Evolutionary conservation across 2,797 vertebrate species (phyloP).

Genomic region (Tiaroga cobitis): DNA sequence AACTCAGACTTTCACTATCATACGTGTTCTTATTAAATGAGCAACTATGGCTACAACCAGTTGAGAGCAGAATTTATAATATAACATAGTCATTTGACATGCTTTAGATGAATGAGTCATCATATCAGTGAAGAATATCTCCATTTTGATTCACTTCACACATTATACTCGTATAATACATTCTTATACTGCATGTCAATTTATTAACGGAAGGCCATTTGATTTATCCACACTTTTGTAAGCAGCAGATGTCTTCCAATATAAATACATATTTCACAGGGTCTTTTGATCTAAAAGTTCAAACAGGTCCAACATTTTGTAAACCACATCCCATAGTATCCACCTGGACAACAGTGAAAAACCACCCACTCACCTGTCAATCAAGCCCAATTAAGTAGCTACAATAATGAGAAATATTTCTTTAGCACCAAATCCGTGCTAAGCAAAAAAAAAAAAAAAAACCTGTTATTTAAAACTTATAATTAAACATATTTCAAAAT

Average conservation of each 20-base stretch:
- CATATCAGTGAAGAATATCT: background rate
- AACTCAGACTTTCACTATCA: background rate
- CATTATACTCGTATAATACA: background rate
- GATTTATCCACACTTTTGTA: background rate
- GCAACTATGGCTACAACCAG: background rate
- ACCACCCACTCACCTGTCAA: accelerated
- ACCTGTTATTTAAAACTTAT: too few relatives aligned
- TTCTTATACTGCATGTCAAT: background rate
- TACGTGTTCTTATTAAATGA: background rate
- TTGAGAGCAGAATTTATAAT: background rate
- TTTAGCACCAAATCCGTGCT: background rate
- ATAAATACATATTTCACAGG: background rate
- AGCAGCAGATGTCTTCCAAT: background rate
- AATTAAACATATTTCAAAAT: too few relatives aligned
- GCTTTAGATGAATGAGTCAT: background rate
- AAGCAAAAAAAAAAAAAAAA: too few relatives aligned
- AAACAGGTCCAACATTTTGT: background rate
- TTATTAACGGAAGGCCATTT: background rate
- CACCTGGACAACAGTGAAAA: background rate
- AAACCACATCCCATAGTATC: background rate
- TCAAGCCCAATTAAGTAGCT: background rate
- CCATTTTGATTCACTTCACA: background rate
- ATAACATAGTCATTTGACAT: background rate
- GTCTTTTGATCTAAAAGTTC: background rate
- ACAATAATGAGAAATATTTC: background rate